Evolutionary conservation across 2,888 invertebrate genomes (phyloP).

Genomic region (Lasioglossum zephyrum): DNA sequence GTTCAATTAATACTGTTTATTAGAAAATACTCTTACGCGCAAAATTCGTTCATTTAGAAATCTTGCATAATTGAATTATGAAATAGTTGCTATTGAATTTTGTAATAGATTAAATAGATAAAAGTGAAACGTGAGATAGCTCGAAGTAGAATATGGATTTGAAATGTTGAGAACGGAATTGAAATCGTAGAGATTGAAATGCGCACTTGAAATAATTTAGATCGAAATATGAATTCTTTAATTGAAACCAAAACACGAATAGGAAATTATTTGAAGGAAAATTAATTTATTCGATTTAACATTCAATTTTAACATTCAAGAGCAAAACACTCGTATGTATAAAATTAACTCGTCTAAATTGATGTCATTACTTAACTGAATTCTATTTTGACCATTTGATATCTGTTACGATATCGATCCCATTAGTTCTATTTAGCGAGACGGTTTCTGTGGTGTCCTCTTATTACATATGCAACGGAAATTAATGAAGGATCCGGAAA

Average conservation of each 20-base stretch:
- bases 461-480: not conserved
- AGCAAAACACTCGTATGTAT: not conserved
- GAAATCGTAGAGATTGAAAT: too few species aligned
- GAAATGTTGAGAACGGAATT: too few species aligned
- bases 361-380: too few species aligned
- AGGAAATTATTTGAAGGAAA: not conserved
- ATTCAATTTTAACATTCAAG: not conserved
- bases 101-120: too few species aligned
- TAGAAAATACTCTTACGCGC: not conserved
- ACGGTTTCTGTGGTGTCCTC: not conserved
- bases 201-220: too few species aligned
- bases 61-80: too few species aligned
- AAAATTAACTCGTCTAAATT: not conserved
- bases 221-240: not conserved
- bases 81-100: too few species aligned
- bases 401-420: not conserved
- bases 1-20: not conserved
- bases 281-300: not conserved
- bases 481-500: constrained; percentile 11
- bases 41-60: not conserved
- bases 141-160: too few species aligned
- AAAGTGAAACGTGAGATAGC: too few species aligned
- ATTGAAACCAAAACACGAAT: not conserved
- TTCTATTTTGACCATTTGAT: not conserved
- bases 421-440: not conserved